Base-by-base conservation (phyloP, 2,113 vertebrate genomes). In the Micronisus gabar region DNA sequence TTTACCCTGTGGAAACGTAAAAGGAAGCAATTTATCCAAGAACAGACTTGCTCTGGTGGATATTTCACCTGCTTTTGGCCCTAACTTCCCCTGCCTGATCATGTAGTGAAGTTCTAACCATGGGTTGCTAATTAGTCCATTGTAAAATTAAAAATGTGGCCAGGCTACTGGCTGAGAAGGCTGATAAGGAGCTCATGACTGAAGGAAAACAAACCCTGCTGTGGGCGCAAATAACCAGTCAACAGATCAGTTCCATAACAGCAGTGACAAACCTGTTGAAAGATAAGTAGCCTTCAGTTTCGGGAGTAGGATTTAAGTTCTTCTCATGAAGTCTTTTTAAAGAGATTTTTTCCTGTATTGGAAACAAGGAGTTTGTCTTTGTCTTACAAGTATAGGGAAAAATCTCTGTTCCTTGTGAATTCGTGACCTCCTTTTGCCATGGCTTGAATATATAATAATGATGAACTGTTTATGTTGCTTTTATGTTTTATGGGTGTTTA, bases 381-480 rank as follows among this genome's bases (percentile, higher is more conserved):
- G 53, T 73, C 66, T n/a, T 87, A 41, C 66, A 84, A 82, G 18
- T 48, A 9, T 6, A 66, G n/a, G n/a, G 58, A 27, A 71, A 75
- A 65, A 72, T 56, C 34, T 83, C 53, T 63, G 25, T 93, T 93
- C 61, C 48, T 48, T 86, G 19, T 59, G 43, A 79, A 81, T 92
- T 91, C 40, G 18, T 84, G 65, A 36, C 78, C 73, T 95, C 47
- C 81, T 68, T 81, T 95, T 92, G 47, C 89, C 22, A 13, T 61
- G 65, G 36, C 52, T 84, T 81, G 84, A 84, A 94, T 89, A 10
- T 72, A 13, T 71, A 88, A 62, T 86, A 70, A 68, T 30, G 84
- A 53, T 85, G 73, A 97, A 62, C 83, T 75, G 81, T 94, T 91
- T 81, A 70, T 92, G 73, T 83, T 94, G 83, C 86, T 81, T 93